Percentiles rank a stretch among this genome's conserved stretches.
Evolutionary conservation across 2,797 vertebrate species (phyloP).

Genomic region (Sebastes hubbsi): DNA sequence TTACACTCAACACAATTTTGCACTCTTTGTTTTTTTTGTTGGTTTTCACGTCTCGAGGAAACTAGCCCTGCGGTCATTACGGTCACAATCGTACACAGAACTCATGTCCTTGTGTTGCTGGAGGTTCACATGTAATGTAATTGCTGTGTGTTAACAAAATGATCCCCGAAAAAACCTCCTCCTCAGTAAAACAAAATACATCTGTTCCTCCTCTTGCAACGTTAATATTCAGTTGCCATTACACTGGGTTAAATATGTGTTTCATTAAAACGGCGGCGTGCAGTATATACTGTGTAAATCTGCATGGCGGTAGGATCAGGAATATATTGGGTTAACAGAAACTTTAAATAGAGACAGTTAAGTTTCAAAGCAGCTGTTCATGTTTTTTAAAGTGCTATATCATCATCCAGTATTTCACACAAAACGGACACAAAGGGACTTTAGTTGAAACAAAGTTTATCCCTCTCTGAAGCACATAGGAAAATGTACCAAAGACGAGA

Average conservation of each 20-base stretch:
- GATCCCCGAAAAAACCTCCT: constrained; percentile 12
- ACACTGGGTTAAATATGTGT: constrained; percentile 52
- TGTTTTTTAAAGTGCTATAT: constrained; percentile 54
- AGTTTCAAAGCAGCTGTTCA: constrained; percentile 86
- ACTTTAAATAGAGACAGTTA: constrained; percentile 60
- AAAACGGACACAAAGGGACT: constrained; percentile 55
- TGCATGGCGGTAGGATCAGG: constrained; percentile 50
- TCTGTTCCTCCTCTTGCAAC: constrained; percentile 31
- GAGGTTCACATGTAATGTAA: constrained; percentile 41
- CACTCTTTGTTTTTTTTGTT: constrained; percentile 82
- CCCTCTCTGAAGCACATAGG: constrained; percentile 73
- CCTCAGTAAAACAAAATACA: constrained; percentile 32
- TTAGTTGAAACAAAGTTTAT: constrained; percentile 53
- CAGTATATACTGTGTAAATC: constrained; percentile 45
- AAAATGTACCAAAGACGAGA: constrained; percentile 78
- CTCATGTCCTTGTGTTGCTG: constrained; percentile 16
- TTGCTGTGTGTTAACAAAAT: constrained; percentile 55
- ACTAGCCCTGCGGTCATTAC: constrained; percentile 74
- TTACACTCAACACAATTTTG: constrained; percentile 90
- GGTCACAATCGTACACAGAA: constrained; percentile 39
- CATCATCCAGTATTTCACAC: constrained; percentile 63
- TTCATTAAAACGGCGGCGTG: constrained; percentile 41
- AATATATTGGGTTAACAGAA: constrained; percentile 37
- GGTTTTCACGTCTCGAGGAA: constrained; percentile 78
- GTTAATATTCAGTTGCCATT: constrained; percentile 40